phyloP scores from a whole-genome alignment of 2,113 vertebrate species.

The Apteryx owenii region DNA sequence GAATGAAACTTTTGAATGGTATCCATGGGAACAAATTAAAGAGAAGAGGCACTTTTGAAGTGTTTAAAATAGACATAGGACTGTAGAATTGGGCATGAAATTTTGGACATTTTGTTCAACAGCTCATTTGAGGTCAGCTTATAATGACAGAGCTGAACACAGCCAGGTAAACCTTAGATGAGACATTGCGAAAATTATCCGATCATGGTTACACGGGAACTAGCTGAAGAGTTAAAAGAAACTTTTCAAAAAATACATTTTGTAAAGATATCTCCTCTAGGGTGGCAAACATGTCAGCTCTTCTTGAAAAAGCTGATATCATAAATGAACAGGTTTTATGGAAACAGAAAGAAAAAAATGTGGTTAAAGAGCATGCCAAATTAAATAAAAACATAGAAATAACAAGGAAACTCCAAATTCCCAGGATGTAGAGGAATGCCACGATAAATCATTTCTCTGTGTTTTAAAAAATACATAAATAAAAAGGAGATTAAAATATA shows the following conservation, averaged over 20 bases:
- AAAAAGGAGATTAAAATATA: background rate
- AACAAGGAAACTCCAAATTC: background rate
- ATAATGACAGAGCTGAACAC: background rate
- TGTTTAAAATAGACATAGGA: slow-evolving; percentile 20
- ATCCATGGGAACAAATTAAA: slow-evolving; percentile 66
- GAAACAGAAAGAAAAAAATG: background rate
- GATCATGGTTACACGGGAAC: fast-evolving
- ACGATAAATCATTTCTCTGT: background rate
- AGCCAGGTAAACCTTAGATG: background rate
- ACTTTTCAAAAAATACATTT: background rate
- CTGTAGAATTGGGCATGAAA: background rate
- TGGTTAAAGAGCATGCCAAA: background rate
- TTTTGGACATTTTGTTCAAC: background rate
- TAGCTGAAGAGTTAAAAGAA: background rate
- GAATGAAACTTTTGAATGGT: slow-evolving; percentile 59
- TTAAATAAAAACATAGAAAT: background rate
- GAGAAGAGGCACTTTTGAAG: slow-evolving; percentile 16
- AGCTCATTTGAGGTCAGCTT: background rate
- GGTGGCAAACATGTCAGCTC: background rate
- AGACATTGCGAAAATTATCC: background rate
- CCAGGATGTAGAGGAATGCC: background rate
- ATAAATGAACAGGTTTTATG: background rate
- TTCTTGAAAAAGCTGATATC: background rate
- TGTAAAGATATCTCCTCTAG: background rate
- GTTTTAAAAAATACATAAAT: background rate